Percentiles rank a stretch among this genome's conserved stretches.
Conservation (phyloP, 1,140 invertebrate genomes). For the Lucilia cuprina region DNA sequence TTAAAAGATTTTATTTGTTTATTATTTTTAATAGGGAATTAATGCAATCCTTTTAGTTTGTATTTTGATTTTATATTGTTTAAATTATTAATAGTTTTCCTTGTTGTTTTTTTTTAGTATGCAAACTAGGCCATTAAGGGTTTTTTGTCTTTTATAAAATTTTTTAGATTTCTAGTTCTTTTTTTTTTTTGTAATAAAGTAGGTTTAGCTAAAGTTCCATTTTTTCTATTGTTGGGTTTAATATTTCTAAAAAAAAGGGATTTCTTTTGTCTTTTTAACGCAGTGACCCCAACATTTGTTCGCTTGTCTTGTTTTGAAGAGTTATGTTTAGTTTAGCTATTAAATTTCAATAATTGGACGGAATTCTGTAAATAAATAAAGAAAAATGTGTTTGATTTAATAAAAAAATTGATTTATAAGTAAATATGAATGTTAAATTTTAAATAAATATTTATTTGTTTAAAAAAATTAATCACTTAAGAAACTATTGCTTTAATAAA, state of each 20-base stretch:
- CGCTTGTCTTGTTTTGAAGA: too few relatives aligned
- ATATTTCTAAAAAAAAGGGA: neutral
- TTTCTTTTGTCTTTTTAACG: slow-evolving; percentile 3
- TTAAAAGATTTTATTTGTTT: neutral
- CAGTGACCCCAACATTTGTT: neutral
- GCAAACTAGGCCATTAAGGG: neutral
- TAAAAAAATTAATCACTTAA: neutral
- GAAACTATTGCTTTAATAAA: neutral
- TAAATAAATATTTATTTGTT: neutral
- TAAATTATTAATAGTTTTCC: neutral
- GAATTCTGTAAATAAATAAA: slow-evolving; percentile 25
- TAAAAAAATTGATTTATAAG: neutral
- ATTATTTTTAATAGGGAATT: neutral
- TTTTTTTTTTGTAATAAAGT: neutral
- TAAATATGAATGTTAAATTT: neutral
- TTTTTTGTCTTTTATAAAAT: neutral
- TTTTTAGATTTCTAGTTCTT: neutral
- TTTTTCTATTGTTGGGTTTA: slow-evolving; percentile 5
- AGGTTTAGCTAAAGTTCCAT: slow-evolving; percentile 9
- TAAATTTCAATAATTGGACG: slow-evolving; percentile 31
- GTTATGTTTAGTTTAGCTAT: neutral
- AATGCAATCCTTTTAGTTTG: neutral
- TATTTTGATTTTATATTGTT: neutral
- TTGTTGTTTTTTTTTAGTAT: neutral
- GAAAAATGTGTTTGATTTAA: neutral